These are phyloP conservation scores for Muraenolepis orangiensis DNA, from an alignment of 2,797 vertebrate species.

Conservation along the genomic window DNA sequence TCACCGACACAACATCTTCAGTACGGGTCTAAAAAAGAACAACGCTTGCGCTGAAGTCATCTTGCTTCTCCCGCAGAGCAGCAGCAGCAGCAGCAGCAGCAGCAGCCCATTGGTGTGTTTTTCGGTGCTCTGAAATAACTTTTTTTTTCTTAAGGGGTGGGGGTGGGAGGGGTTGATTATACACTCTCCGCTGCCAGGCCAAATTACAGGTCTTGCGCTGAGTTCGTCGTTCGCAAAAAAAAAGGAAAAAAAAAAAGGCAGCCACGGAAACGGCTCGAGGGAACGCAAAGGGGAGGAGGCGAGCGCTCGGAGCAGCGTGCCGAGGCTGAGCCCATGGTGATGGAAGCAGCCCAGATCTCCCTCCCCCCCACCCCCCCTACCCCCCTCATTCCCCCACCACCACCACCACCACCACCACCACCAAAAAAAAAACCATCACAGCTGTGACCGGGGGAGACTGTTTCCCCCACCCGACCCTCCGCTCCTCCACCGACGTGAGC, in stretches of 20 bases:
- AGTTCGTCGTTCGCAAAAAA: constrained; percentile 41
- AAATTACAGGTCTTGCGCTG: constrained; percentile 76
- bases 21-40: constrained; percentile 65
- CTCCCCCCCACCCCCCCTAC: no score
- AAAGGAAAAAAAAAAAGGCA: no score
- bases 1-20: constrained; percentile 56
- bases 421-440: no score
- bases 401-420: no score
- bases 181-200: constrained; percentile 68
- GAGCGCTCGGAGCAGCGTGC: constrained; percentile 35
- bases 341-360: constrained; percentile 19
- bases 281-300: no score
- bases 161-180: constrained; percentile 66
- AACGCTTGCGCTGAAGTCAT: constrained; percentile 58
- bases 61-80: constrained; percentile 63
- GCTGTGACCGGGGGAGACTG: constrained; percentile 30
- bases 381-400: no score
- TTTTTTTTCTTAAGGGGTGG: constrained; percentile 21
- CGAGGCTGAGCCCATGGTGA: constrained; percentile 21
- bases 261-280: constrained; percentile 53
- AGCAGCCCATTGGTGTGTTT: constrained; percentile 46
- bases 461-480: no score
- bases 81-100: no score
- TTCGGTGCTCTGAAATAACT: constrained; percentile 72
- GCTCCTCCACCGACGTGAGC: background rate